Base-by-base conservation (phyloP, 53 echinoderm and acorn worm species). In the Crossaster papposus region DNA sequence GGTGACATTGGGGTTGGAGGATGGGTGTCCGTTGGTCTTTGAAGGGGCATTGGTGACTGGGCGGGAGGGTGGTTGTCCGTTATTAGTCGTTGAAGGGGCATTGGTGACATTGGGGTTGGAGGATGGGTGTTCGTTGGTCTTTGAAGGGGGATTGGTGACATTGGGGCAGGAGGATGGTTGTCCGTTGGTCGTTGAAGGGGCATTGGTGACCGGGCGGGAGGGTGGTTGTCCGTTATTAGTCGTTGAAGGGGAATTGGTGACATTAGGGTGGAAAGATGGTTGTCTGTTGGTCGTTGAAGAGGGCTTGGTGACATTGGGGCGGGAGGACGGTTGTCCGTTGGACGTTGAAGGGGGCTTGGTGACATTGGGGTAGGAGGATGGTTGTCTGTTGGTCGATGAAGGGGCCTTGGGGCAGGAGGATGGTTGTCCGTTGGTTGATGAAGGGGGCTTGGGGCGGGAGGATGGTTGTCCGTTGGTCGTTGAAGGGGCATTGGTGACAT, bases 391-490 rank as follows among this genome's bases (percentile, higher is more conserved):
- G n/a, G 79, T 51, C 52, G 52, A 30, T 23, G 51, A 52, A 28
- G 79, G 24, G 7, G 79, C 54, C 26, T 23, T 14, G 11, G 79
- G 54, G 38, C 13, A 15, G 79, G 79, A 79, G 79, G 79, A 54
- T 79, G 79, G 28, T 52, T 79, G 79, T 51, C 54, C 3, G 54
- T 14, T 54, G 53, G 53, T 53, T 30, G 28, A 54, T 26, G 79
- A 26, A 79, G 79, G 52, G 10, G 79, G 54, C 20, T 51, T 9
- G 30, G 79, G 53, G 14, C 30, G 79, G 54, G 53, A 54, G 79
- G 28, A 79, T 79, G 79, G 54, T 79, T 79, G 79, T 79, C 54
- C 8, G 38, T n/a, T 79, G 79, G 53, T 79, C 30, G 52, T 37
- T 36, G 77, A 51, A 53, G 79, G 30, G 15, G 54, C 29, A 23